These are phyloP conservation scores for Drosophila koepferae DNA, from an alignment of 2,888 invertebrate genomes.

Conservation along the genomic window DNA sequence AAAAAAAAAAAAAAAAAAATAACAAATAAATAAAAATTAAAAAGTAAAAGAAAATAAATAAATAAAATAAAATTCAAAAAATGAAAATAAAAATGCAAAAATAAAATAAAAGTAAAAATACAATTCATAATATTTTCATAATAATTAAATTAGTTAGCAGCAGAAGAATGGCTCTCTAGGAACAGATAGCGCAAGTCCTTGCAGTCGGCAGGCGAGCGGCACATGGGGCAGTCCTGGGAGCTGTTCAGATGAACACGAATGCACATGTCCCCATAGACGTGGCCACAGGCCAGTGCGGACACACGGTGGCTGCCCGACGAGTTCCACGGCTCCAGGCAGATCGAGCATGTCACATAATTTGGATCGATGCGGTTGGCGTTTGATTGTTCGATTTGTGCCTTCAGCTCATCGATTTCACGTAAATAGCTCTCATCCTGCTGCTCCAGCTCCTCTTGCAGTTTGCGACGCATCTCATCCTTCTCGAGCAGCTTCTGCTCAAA, in stretches of 20 bases:
- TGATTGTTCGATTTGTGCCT: background rate
- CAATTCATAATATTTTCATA: too few species aligned
- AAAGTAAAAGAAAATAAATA: background rate
- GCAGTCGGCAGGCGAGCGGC: background rate
- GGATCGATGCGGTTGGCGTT: background rate
- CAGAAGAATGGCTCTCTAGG: background rate
- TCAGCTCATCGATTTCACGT: background rate
- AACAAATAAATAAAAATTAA: too few species aligned
- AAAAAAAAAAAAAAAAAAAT: too few species aligned
- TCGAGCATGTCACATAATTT: background rate
- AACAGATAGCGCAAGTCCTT: background rate
- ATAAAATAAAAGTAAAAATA: too few species aligned
- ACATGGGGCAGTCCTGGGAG: background rate
- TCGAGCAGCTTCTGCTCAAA: background rate
- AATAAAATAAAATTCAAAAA: too few species aligned
- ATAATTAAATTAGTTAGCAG: too few species aligned
- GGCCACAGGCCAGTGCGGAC: background rate
- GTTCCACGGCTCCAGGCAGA: background rate
- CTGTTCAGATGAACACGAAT: background rate
- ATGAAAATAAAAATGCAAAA: too few species aligned
- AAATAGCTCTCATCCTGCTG: background rate
- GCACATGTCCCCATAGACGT: conserved; percentile 11
- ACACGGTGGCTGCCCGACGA: conserved; percentile 3
- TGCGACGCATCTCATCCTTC: background rate
- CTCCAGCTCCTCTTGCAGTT: background rate